Conservation (phyloP, 2,888 invertebrate genomes). For the Melieria picta region DNA sequence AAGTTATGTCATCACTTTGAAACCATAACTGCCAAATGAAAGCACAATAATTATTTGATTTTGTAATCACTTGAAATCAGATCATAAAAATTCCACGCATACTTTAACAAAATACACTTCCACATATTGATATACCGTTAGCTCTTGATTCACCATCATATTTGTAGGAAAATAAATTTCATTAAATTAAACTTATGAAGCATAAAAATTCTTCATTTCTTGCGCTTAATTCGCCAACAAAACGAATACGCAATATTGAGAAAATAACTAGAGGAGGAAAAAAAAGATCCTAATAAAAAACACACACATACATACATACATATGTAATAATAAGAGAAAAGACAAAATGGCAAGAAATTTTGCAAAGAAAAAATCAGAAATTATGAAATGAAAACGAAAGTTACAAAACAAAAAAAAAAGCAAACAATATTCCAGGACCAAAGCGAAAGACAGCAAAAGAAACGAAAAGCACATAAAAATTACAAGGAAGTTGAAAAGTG, state of each 20-base stretch:
- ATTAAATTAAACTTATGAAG: constrained; percentile 59
- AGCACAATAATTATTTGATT: no score
- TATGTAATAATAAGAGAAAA: constrained; percentile 8
- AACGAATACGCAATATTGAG: background rate
- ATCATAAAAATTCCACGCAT: no score
- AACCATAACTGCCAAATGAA: no score
- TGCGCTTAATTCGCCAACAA: background rate
- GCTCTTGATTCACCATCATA: no score
- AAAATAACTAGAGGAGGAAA: background rate
- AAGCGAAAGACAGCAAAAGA: constrained; percentile 25
- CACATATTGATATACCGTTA: no score
- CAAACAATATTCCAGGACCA: background rate
- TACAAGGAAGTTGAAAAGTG: constrained; percentile 50
- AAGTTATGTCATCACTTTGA: no score
- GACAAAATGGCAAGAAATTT: background rate
- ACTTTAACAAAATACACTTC: no score
- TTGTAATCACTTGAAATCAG: no score
- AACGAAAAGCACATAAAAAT: constrained; percentile 31
- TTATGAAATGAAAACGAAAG: background rate
- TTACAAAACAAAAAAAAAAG: background rate
- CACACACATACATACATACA: background rate
- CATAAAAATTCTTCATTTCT: constrained; percentile 47
- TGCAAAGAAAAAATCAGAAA: background rate
- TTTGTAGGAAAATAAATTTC: constrained; percentile 10
- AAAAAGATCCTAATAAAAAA: constrained; percentile 12